Conservation (phyloP, 2,888 invertebrate species). For the Xestia ashworthii region DNA sequence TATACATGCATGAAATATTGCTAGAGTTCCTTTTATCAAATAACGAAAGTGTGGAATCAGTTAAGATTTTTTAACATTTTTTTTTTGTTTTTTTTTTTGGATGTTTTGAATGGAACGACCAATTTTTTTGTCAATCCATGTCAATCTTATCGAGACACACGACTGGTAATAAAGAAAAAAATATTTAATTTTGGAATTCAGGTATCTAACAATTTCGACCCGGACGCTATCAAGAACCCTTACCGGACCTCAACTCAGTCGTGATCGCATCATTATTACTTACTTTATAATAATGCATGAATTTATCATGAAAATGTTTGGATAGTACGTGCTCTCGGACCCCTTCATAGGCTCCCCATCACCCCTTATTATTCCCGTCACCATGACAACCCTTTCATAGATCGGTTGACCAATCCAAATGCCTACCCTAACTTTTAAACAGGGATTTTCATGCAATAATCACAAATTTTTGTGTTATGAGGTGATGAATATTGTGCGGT, state of each 20-base stretch:
- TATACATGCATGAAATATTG: neutral
- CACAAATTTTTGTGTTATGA: constrained; percentile 15
- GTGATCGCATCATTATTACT: neutral
- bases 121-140: too few species aligned
- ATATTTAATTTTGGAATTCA: neutral
- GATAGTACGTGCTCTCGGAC: neutral
- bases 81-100: too few species aligned
- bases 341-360: neutral
- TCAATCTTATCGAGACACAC: too few species aligned
- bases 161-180: neutral
- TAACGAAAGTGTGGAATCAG: neutral
- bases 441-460: constrained; percentile 7
- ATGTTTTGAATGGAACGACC: too few species aligned
- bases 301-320: neutral
- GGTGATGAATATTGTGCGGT: constrained; percentile 28
- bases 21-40: neutral
- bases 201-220: neutral
- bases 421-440: constrained; percentile 3
- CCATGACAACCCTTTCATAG: constrained; percentile 19
- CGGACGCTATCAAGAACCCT: neutral
- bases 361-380: constrained; percentile 17
- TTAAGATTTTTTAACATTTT: neutral
- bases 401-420: constrained; percentile 23
- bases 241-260: too few species aligned
- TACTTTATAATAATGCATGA: neutral